These are phyloP conservation scores for Cotesia glomerata DNA, from an alignment of 1,140 invertebrate species.

Conservation along the genomic window DNA sequence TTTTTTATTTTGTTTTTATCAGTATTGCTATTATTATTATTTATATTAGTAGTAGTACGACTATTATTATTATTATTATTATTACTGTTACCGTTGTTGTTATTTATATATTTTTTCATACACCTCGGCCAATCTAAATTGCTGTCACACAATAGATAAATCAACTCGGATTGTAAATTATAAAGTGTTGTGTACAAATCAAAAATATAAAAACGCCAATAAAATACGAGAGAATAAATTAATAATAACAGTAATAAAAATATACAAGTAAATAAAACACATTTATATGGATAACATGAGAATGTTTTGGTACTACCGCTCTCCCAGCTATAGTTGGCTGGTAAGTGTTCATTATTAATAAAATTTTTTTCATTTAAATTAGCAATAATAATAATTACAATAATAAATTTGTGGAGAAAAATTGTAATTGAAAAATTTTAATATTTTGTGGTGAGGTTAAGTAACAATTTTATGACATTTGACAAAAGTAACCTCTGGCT, in stretches of 20 bases:
- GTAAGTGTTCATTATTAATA: slow-evolving; percentile 30
- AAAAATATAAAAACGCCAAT: neutral
- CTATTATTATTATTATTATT: too few relatives aligned
- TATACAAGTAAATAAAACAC: neutral
- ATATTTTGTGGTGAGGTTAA: too few relatives aligned
- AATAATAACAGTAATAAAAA: neutral
- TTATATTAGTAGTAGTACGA: too few relatives aligned
- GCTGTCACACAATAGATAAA: slow-evolving; percentile 1
- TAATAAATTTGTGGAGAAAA: too few relatives aligned
- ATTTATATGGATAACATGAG: slow-evolving; percentile 40
- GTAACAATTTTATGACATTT: too few relatives aligned
- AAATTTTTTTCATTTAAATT: neutral
- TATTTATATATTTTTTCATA: too few relatives aligned
- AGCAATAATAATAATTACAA: too few relatives aligned
- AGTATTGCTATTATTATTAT: too few relatives aligned
- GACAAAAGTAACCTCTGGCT: too few relatives aligned
- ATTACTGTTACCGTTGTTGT: too few relatives aligned
- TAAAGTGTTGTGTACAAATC: neutral
- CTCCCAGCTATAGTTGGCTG: slow-evolving; percentile 32
- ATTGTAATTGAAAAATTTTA: too few relatives aligned
- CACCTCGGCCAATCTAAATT: slow-evolving; percentile 5
- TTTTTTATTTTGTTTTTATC: neutral
- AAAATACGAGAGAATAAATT: neutral
- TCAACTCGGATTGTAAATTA: neutral
- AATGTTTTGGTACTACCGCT: slow-evolving; percentile 41